Base-by-base conservation (phyloP, 2,888 invertebrate genomes). In the Lomographa bimaculata region DNA sequence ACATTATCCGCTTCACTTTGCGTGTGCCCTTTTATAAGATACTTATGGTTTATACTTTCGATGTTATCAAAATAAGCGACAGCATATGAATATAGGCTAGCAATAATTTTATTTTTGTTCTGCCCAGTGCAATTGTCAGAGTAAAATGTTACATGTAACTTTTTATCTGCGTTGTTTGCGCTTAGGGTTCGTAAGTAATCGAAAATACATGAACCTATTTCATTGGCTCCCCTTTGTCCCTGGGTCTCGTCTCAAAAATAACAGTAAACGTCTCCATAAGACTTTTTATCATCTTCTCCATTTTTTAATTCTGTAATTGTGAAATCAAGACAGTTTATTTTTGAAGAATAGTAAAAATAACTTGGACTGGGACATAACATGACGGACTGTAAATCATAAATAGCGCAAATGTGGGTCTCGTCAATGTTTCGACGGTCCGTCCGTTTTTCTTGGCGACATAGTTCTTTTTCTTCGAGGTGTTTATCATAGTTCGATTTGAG, bases 331-430 rank as follows among this genome's bases (percentile, higher is more conserved):
- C 41, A 38, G 20, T 48, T 48, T 6, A 37, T 33, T 40, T 34
- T 43, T 7, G 43, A 48, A 9, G n/a, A 21, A 33, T 41, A 43
- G 18, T 32, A 48, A 30, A 37, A 49, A 24, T 27, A 38, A 5
- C 28, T 8, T 17, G 38, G 26, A 29, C 16, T 47, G 3, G 56
- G 51, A 17, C 41, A 42, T 26, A 24, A 32, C 45, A 54, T 43
- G 3, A 57, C 54, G 23, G 59, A 39, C 21, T 59, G 56, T 8
- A 59, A 39, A 38, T 57, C 57, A 37, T 39, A 60, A 7, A 50
- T 36, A 5, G 47, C 43, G 9, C 34, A 38, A 27, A 51, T 46
- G 29, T 41, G 25, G 7, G 41, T 49, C 7, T 45, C 48, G 10
- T 46, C 28, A 12, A 57, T 33, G 17, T 45, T 49, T 21, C 25